phyloP scores from a whole-genome alignment of 23 tunicate genomes.

The Styela clava region DNA sequence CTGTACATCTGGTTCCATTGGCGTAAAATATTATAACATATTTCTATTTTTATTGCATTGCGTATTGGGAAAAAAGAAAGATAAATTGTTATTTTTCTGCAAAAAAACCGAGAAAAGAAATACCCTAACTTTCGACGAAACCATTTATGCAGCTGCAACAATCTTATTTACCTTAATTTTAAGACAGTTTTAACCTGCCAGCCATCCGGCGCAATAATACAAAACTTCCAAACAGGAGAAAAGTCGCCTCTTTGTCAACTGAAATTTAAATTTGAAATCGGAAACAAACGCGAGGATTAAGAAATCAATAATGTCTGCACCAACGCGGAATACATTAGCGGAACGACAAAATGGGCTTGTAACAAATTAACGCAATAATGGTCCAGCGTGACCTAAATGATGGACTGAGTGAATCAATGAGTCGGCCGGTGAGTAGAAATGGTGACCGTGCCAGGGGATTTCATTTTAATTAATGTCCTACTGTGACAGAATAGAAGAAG shows the following conservation, averaged over 20 bases:
- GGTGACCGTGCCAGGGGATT: too few relatives aligned
- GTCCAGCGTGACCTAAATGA: not conserved
- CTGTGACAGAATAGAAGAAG: too few relatives aligned
- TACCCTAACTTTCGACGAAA: too few relatives aligned
- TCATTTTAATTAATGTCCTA: too few relatives aligned
- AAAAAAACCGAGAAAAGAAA: too few relatives aligned
- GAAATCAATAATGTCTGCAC: not conserved
- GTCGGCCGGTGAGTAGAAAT: not conserved
- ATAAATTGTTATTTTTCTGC: too few relatives aligned
- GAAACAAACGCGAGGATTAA: not conserved
- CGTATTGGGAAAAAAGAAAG: too few relatives aligned
- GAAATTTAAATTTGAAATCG: not conserved
- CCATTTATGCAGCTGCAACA: too few relatives aligned
- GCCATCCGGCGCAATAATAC: too few relatives aligned
- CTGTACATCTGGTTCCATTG: constrained; percentile 11
- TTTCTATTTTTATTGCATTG: not conserved
- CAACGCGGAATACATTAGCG: not conserved
- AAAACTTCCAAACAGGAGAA: too few relatives aligned
- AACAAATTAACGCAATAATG: not conserved
- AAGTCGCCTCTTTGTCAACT: not conserved
- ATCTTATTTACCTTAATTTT: too few relatives aligned
- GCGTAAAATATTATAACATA: not conserved
- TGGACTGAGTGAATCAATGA: not conserved
- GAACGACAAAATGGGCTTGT: not conserved
- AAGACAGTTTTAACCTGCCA: too few relatives aligned